phyloP scores from a whole-genome alignment of 2,113 vertebrate species.

The Serinus canaria region DNA sequence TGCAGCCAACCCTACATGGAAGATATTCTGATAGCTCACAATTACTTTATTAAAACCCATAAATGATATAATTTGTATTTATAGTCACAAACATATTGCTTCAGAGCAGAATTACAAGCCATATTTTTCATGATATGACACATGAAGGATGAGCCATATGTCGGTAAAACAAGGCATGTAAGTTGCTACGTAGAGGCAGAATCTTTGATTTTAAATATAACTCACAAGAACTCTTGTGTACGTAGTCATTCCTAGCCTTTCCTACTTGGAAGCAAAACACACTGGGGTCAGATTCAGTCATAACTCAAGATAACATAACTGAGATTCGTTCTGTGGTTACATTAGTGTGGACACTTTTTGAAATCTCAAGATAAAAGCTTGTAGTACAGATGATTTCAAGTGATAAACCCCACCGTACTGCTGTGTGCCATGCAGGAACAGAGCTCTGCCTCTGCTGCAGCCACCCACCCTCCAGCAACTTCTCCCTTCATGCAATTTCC shows the following conservation, averaged over 20 bases:
- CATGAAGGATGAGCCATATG: neutral
- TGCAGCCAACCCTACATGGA: neutral
- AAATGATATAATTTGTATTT: neutral
- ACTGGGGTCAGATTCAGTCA: neutral
- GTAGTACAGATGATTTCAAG: neutral
- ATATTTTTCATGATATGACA: neutral
- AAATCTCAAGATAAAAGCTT: neutral
- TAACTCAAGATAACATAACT: neutral
- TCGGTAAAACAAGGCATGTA: neutral
- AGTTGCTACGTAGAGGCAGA: neutral
- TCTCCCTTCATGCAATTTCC: neutral
- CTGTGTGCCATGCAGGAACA: rapidly evolving
- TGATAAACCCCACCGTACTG: neutral
- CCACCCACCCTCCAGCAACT: neutral
- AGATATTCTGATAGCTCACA: neutral
- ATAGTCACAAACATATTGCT: neutral
- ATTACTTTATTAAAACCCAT: neutral
- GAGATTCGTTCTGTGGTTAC: neutral
- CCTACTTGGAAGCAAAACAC: neutral
- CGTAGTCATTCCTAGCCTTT: neutral
- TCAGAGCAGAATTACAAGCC: neutral
- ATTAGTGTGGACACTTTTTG: neutral
- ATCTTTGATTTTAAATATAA: neutral
- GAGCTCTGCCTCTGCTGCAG: neutral
- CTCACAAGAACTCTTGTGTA: neutral